Evolutionary conservation across 2,797 vertebrate species (phyloP).

Genomic region (Chromis chromis): DNA sequence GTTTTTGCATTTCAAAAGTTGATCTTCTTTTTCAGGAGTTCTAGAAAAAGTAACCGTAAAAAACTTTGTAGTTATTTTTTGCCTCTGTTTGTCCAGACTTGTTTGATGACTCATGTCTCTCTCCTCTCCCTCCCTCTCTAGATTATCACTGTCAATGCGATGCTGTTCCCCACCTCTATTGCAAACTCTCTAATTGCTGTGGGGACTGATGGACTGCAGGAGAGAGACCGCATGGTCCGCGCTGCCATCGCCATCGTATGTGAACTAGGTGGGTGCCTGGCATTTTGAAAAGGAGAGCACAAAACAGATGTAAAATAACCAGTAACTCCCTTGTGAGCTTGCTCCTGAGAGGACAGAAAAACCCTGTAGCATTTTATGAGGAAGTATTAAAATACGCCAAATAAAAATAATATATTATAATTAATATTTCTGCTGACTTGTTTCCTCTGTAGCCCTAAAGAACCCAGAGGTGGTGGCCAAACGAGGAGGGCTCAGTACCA

Average conservation of each 20-base stretch:
- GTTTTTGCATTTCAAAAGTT: constrained; percentile 11
- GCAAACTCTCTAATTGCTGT: constrained; percentile 97
- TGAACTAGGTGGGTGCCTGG: constrained; percentile 90
- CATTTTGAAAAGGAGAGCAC: too few species aligned
- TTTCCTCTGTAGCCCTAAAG: constrained; percentile 88
- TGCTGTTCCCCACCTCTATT: constrained; percentile 96
- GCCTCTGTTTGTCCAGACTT: constrained; percentile 21
- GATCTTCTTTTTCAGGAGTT: background rate
- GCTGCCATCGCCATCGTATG: constrained; percentile 98
- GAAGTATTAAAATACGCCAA: background rate
- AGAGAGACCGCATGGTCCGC: constrained; percentile 97
- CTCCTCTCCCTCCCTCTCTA: constrained; percentile 59
- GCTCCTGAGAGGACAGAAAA: background rate
- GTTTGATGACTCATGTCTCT: constrained; percentile 34
- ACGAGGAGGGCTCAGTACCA: constrained; percentile 95
- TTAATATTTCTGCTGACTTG: background rate
- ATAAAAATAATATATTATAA: background rate
- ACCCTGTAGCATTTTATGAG: background rate
- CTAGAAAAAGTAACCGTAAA: constrained; percentile 1
- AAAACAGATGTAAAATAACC: background rate
- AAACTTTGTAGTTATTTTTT: constrained; percentile 19
- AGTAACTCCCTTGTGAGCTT: background rate
- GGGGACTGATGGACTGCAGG: constrained; percentile 97
- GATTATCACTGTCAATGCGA: constrained; percentile 99
- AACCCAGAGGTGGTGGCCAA: constrained; percentile 98